phyloP scores from a whole-genome alignment of 2,888 invertebrate species.

The Lasius platythorax region DNA sequence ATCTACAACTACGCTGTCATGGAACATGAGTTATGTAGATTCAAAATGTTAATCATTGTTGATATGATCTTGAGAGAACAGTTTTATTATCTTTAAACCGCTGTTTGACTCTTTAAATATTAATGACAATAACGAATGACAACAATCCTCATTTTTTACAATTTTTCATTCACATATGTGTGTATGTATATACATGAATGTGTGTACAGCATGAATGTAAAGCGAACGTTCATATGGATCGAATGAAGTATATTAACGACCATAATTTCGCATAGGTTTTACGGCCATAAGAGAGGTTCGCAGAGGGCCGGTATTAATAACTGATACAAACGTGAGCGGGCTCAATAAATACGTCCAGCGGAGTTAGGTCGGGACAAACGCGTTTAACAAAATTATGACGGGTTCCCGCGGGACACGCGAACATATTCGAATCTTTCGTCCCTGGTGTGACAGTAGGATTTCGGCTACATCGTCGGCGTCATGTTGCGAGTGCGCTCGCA shows the following conservation, averaged over 20 bases:
- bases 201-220: not conserved
- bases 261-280: not conserved
- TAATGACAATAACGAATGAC: not conserved
- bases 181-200: not conserved
- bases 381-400: constrained; percentile 70
- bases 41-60: constrained; percentile 4
- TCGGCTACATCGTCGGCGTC: constrained; percentile 40
- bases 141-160: not conserved
- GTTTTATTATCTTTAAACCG: not conserved
- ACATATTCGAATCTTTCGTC: constrained; percentile 37
- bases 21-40: not conserved
- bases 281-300: constrained; percentile 43
- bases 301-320: constrained; percentile 54
- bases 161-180: not conserved
- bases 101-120: not conserved
- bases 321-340: constrained; percentile 49
- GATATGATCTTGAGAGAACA: not conserved
- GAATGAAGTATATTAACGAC: constrained; percentile 32
- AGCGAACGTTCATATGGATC: constrained; percentile 44
- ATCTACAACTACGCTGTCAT: not conserved
- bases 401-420: constrained; percentile 68
- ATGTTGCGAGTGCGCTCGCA: constrained; percentile 50
- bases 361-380: constrained; percentile 19
- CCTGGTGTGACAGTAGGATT: constrained; percentile 61
- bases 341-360: constrained; percentile 50